Evolutionary conservation across 2,113 vertebrate genomes (phyloP), one percentile per base, ranked within the genome.

Genomic region (Chinchilla lanigera): DNA sequence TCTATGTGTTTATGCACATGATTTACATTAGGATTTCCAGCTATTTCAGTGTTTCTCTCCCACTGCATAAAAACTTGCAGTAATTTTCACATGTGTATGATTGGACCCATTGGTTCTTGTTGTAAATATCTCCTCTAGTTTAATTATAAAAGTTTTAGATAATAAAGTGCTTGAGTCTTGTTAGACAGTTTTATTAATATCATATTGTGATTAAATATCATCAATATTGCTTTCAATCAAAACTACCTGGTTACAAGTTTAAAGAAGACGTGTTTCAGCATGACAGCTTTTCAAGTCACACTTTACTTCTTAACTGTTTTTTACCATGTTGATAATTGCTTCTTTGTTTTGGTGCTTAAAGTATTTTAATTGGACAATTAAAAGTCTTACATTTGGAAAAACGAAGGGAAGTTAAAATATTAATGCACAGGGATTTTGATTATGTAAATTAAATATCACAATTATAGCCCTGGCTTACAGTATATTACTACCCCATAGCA

Each of bases 311-410:
- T 93, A 89, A 78, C 75, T 83, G 86, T 58, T 83, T 92, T 94
- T 89, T 78, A 33, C 14, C 85, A 9, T 89, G 5, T 20, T 56
- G 41, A 82, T 61, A 93, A 78, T 41, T 69, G 22, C 50, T 83
- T 90, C 28, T 75, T 95, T 95, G 33, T 11, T 82, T 71, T 71
- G 65, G 69, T 4, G 82, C 24, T 92, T 77, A 89, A 75, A 86
- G n/a, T 89, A 82, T 86, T 35, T 81, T 84, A 71, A 77, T 20
- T 65, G 54, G 80, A 78, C 38, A 10, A 47, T 90, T 95, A 83
- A 95, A 90, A 86, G 14, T 4, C 20, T 91, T 63, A 71, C 30
- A 78, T 71, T 85, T 71, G 47, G 26, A 56, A 81, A 61, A 89
- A 92, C 22, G 7, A 14, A 60, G 7, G 3, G 11, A 92, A 86